Base-by-base conservation (phyloP, 2,888 invertebrate species). In the Yponomeuta evonymella region DNA sequence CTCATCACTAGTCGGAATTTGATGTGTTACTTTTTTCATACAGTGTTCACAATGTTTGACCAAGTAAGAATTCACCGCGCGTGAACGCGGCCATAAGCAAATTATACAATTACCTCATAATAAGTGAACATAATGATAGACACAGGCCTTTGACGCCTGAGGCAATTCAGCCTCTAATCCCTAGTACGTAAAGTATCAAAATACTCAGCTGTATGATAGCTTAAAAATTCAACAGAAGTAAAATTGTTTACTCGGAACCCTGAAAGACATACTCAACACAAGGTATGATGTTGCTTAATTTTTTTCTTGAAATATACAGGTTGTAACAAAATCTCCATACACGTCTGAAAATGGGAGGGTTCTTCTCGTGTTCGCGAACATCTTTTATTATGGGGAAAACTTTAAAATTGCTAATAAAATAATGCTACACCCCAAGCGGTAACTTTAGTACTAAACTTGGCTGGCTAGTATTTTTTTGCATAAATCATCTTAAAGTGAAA, bases 81-180 rank as follows among this genome's bases (percentile, higher is more conserved):
- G 79, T 84, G 85, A 79, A 82, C 87, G 81, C 77, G 79, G 80
- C 64, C 64, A 77, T 80, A 82, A 79, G 80, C 80, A 75, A 78
- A 79, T 82, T 81, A 81, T 81, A 74, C 75, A 79, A 80, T 72
- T 72, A 62, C 70, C 36, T 67, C 67, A 64, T 69, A 51, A 70
- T 70, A 70, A 36, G 63, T 70, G 51, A 62, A 48, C 63, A 63
- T 70, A 70, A 70, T 70, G 70, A 70, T 63, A 70, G 62, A 33
- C 36, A 70, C 36, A n/a, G 63, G 70, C 15, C 33, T 29, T 23
- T 65, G 29, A 29, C 12, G 65, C 65, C 29, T 23, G 12, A 65
- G 65, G 65, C 65, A 65, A 12, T 29, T 2, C 65, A 65, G 65
- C 65, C 65, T 58, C 51, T 58, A 58, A 5, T 58, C 3, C 64